Conservation (phyloP, 2,113 vertebrate genomes). For the Engystomops pustulosus region DNA sequence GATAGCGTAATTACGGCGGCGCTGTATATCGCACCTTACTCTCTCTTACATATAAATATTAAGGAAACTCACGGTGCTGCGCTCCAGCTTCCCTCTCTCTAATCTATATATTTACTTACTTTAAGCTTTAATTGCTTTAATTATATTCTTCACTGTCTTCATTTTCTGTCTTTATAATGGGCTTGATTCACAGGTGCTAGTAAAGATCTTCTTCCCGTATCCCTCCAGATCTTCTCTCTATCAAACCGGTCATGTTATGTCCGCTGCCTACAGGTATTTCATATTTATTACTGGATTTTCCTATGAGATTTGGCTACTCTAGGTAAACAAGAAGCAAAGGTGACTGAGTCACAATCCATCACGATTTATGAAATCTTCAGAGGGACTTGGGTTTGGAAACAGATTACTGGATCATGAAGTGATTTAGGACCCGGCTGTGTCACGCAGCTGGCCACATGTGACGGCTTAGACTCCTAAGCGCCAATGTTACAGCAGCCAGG, state of each 20-base stretch:
- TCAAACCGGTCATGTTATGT: not conserved
- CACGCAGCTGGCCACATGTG: conserved; percentile 41
- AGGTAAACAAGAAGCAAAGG: conserved; percentile 41
- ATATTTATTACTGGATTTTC: not conserved
- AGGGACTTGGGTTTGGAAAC: conserved; percentile 23
- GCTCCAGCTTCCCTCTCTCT: not conserved
- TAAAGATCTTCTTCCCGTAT: not conserved
- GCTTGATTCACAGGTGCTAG: not conserved
- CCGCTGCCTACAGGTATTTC: conserved; percentile 1
- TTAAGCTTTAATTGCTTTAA: conserved; percentile 19
- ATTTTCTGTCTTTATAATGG: not conserved
- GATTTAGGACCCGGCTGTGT: conserved; percentile 40
- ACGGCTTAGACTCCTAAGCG: conserved; percentile 36
- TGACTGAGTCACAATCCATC: conserved; percentile 29
- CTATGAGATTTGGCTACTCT: conserved; percentile 8
- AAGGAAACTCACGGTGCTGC: no score
- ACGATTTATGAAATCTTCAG: conserved; percentile 47
- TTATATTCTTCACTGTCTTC: not conserved
- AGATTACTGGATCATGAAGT: conserved; percentile 53
- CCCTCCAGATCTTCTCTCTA: not conserved
- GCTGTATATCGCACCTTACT: not conserved
- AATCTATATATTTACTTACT: not conserved
- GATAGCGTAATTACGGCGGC: not conserved
- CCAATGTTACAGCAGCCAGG: conserved; percentile 8
- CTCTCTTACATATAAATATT: not conserved